These are phyloP conservation scores for Trachymyrmex cornetzi DNA, from an alignment of 1,140 invertebrate genomes.

Conservation along the genomic window DNA sequence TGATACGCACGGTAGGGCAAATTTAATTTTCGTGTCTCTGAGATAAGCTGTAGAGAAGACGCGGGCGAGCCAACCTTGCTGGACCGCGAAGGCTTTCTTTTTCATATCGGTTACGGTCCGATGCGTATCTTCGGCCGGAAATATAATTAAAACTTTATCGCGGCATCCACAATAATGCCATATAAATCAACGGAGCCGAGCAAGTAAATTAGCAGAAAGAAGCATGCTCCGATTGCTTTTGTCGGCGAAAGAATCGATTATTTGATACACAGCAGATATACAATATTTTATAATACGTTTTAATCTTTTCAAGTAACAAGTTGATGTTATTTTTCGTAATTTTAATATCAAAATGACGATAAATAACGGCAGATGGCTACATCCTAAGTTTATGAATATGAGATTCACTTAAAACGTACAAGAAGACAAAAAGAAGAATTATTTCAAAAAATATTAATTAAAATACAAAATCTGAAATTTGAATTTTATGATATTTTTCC, in stretches of 20 bases:
- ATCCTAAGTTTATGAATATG: background rate
- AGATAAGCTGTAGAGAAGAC: constrained; percentile 57
- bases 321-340: no score
- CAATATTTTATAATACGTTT: background rate
- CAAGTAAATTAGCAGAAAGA: constrained; percentile 62
- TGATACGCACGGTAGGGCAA: constrained; percentile 75
- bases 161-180: constrained; percentile 66
- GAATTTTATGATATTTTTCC: background rate
- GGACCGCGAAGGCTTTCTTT: constrained; percentile 68
- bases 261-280: background rate
- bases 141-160: constrained; percentile 77
- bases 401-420: background rate
- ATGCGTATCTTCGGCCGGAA: constrained; percentile 60
- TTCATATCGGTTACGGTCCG: constrained; percentile 69
- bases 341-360: no score
- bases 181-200: constrained; percentile 68
- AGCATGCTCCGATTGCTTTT: background rate
- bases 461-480: background rate
- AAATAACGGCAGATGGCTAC: no score
- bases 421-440: background rate
- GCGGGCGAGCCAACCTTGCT: constrained; percentile 26
- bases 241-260: background rate
- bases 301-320: background rate
- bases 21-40: constrained; percentile 77
- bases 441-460: background rate